phyloP scores from a whole-genome alignment of 1,140 invertebrate genomes.

The Drosophila nebulosa region DNA sequence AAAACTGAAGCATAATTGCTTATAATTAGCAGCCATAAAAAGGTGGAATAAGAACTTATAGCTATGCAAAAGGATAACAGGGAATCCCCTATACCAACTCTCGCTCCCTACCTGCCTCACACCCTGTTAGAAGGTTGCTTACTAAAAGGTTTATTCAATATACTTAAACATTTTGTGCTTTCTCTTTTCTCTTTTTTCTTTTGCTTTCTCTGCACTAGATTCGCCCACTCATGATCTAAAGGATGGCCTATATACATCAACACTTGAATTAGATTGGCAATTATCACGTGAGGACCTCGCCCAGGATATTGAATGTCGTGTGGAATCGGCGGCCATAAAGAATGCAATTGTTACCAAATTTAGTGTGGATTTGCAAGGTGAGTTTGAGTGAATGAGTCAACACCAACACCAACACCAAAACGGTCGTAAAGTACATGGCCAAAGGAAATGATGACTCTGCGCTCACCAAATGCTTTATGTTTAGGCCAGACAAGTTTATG shows the following conservation, averaged over 20 bases:
- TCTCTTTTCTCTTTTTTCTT: neutral
- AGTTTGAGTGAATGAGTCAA: neutral
- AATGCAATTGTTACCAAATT: constrained; percentile 82
- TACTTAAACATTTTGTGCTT: neutral
- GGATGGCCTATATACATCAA: constrained; percentile 85
- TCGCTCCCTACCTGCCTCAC: no score
- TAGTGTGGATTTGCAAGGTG: constrained; percentile 91
- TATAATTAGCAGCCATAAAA: constrained; percentile 33
- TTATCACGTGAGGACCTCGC: constrained; percentile 89
- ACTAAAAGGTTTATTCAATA: neutral
- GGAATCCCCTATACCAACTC: no score
- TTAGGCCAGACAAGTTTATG: neutral
- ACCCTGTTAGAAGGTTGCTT: no score
- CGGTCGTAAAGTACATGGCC: neutral
- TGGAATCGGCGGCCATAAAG: constrained; percentile 87
- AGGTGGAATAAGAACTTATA: constrained; percentile 2
- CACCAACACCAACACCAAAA: neutral
- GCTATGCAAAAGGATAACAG: neutral
- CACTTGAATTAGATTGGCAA: constrained; percentile 85
- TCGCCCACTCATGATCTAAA: constrained; percentile 78
- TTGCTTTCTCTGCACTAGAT: no score
- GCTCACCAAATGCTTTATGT: neutral
- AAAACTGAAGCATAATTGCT: constrained; percentile 20
- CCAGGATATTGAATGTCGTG: constrained; percentile 88
- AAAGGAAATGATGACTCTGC: neutral